phyloP scores from a whole-genome alignment of 1,140 invertebrate genomes.

The Catajapyx aquilonaris region DNA sequence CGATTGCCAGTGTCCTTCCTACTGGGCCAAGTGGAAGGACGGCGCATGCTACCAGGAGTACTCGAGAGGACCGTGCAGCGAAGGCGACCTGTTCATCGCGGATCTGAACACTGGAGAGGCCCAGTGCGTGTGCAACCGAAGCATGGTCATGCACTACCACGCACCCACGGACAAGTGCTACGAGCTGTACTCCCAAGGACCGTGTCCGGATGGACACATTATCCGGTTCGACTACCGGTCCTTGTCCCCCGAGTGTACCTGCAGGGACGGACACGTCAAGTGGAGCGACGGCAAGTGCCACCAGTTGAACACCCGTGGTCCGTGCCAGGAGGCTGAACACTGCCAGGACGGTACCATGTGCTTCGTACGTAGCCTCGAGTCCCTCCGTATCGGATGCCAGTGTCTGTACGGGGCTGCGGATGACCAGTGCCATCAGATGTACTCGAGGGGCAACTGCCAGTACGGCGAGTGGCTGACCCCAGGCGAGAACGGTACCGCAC shows the following conservation, averaged over 20 bases:
- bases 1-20: constrained; percentile 6
- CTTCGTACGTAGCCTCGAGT: constrained; percentile 13
- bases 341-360: constrained; percentile 10
- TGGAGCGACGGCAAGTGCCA: constrained; percentile 15
- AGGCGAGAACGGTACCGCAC: constrained; percentile 10
- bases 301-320: constrained; percentile 14
- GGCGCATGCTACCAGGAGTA: constrained; percentile 11
- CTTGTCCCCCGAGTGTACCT: constrained; percentile 12
- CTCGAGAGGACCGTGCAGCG: constrained; percentile 12
- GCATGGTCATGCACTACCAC: constrained; percentile 13
- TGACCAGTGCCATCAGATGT: constrained; percentile 14
- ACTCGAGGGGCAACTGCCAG: constrained; percentile 14
- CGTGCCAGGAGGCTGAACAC: constrained; percentile 11
- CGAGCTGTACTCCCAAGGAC: constrained; percentile 12
- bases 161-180: constrained; percentile 10
- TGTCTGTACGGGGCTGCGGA: constrained; percentile 10
- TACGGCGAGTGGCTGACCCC: constrained; percentile 15
- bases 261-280: constrained; percentile 14
- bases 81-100: constrained; percentile 12
- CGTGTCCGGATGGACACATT: constrained; percentile 6
- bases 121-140: constrained; percentile 12
- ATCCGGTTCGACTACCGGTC: constrained; percentile 14
- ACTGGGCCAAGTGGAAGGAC: constrained; percentile 5
- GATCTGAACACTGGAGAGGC: constrained; percentile 7
- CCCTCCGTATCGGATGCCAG: constrained; percentile 13